Conservation (phyloP, 2,888 invertebrate genomes). For the Therioaphis trifolii region DNA sequence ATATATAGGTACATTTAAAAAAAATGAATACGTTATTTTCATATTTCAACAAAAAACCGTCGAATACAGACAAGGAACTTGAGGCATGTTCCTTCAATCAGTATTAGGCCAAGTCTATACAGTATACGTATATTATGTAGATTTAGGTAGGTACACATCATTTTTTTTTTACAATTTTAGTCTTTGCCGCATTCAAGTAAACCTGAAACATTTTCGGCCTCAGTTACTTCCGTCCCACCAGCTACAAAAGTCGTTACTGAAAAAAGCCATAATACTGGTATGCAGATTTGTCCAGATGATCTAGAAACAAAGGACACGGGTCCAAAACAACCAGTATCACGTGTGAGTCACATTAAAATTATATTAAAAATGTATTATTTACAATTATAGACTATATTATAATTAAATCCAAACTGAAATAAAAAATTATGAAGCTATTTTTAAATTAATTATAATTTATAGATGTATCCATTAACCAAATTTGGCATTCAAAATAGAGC, state of each 20-base stretch:
- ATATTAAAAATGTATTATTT: no score
- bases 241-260: neutral
- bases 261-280: constrained; percentile 10
- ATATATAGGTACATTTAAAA: neutral
- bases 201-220: neutral
- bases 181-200: constrained; percentile 13
- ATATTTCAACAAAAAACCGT: neutral
- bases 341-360: neutral
- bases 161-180: constrained; percentile 15
- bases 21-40: constrained; percentile 8
- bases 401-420: no score
- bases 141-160: neutral
- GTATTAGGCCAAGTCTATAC: no score
- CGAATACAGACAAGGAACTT: constrained; percentile 10
- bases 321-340: neutral
- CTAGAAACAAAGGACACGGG: neutral
- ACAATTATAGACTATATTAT: no score
- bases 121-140: neutral
- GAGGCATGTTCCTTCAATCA: no score
- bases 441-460: constrained; percentile 7
- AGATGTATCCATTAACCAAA: constrained; percentile 2
- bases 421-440: neutral
- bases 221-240: neutral
- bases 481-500: constrained; percentile 9
- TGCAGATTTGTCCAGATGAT: constrained; percentile 19